Evolutionary conservation across 2,797 vertebrate genomes (phyloP).

Genomic region (Tadarida brasiliensis): DNA sequence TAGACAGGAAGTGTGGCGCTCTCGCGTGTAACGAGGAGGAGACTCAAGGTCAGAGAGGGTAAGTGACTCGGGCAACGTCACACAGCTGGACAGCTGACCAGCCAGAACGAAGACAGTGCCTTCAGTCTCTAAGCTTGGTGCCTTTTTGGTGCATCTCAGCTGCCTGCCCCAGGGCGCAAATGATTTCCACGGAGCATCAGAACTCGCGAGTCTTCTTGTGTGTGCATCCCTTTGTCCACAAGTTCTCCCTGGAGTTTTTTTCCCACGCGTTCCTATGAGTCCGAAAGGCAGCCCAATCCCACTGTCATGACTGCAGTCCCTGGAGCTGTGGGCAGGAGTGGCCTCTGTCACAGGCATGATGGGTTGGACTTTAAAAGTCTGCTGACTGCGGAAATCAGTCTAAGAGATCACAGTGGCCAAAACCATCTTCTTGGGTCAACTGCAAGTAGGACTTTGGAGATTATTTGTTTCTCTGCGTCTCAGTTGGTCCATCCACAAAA

Average conservation of each 20-base stretch:
- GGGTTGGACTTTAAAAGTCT: no score
- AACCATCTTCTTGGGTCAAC: fast-evolving
- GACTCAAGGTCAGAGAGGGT: neutral
- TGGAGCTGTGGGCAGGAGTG: fast-evolving
- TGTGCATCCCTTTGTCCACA: neutral
- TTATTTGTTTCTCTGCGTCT: neutral
- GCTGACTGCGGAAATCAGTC: neutral
- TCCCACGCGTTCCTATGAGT: neutral
- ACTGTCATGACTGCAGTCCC: fast-evolving
- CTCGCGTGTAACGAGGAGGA: neutral
- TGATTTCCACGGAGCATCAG: fast-evolving
- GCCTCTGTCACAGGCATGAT: fast-evolving
- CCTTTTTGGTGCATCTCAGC: neutral
- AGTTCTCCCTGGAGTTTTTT: neutral
- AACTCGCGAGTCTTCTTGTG: neutral
- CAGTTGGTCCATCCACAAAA: neutral
- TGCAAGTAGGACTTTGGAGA: no score
- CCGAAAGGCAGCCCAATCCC: neutral
- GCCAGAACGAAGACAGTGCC: neutral
- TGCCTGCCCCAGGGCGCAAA: no score
- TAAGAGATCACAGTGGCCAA: fast-evolving
- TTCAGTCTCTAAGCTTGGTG: neutral
- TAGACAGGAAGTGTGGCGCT: neutral
- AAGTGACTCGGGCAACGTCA: neutral
- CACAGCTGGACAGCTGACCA: neutral